phyloP scores from a whole-genome alignment of 1,140 invertebrate genomes.

The Drosophila chauvacae region DNA sequence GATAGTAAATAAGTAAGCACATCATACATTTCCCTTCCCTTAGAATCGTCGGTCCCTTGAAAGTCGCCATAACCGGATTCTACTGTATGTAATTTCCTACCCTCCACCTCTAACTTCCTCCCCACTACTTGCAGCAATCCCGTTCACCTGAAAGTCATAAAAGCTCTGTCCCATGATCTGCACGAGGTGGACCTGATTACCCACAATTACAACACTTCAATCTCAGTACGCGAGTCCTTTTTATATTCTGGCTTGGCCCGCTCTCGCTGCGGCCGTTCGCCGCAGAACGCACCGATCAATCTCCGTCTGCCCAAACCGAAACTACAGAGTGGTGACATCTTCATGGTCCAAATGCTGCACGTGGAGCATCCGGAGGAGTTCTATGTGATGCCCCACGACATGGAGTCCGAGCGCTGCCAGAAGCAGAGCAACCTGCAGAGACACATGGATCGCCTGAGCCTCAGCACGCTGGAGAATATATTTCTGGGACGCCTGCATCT shows the following conservation, averaged over 20 bases:
- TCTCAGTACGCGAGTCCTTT: slow-evolving; percentile 73
- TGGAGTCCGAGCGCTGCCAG: neutral
- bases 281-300: neutral
- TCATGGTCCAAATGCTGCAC: slow-evolving; percentile 58
- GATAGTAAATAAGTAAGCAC: slow-evolving; percentile 57
- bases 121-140: slow-evolving; percentile 12
- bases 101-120: neutral
- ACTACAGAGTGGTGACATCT: slow-evolving; percentile 6
- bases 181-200: slow-evolving; percentile 62
- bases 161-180: neutral
- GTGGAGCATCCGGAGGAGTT: slow-evolving; percentile 58
- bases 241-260: slow-evolving; percentile 72
- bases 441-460: slow-evolving; percentile 27
- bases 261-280: neutral
- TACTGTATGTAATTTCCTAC: too few relatives aligned
- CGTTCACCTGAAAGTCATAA: slow-evolving; percentile 24
- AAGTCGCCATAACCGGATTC: too few relatives aligned
- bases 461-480: slow-evolving; percentile 41
- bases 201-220: slow-evolving; percentile 28
- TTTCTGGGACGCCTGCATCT: slow-evolving; percentile 53
- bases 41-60: too few relatives aligned
- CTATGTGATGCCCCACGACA: slow-evolving; percentile 51
- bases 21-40: too few relatives aligned
- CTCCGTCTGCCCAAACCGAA: slow-evolving; percentile 23
- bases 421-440: slow-evolving; percentile 11